phyloP scores from a whole-genome alignment of 2,797 vertebrate species.

The Pseudochaenichthys georgianus region DNA sequence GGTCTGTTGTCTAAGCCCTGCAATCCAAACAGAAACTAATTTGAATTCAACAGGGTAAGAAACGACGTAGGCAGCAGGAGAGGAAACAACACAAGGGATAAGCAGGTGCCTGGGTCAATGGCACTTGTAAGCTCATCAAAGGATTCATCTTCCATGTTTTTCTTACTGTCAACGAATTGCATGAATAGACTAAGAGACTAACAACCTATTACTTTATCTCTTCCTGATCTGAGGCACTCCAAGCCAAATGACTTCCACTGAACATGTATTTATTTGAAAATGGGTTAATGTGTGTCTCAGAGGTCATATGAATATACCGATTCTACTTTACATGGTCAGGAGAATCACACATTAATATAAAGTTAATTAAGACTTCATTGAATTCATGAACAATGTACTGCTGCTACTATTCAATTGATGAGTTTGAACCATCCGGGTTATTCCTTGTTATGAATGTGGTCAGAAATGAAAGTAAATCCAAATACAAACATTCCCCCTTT shows the following conservation, averaged over 20 bases:
- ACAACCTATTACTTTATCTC: background rate
- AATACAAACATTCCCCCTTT: background rate
- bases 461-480: background rate
- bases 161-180: background rate
- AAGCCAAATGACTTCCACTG: background rate
- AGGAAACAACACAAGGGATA: conserved; percentile 27
- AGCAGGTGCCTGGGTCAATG: conserved; percentile 9
- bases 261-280: background rate
- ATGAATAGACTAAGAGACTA: conserved; percentile 11
- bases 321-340: background rate
- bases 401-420: background rate
- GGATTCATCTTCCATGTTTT: background rate
- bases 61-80: background rate
- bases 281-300: background rate
- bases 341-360: background rate
- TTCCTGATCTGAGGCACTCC: background rate
- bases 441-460: background rate
- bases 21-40: conserved; percentile 38
- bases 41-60: conserved; percentile 27
- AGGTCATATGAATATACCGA: background rate
- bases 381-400: background rate
- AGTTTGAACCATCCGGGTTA: background rate
- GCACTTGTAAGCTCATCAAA: conserved; percentile 18
- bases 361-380: background rate
- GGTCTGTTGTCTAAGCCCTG: conserved; percentile 23